A percentile compares a stretch with the other conserved stretches of the same genome.
These are phyloP conservation scores for Agonopterix alstromeriana DNA, from an alignment of 2,888 invertebrate species.

Conservation along the genomic window DNA sequence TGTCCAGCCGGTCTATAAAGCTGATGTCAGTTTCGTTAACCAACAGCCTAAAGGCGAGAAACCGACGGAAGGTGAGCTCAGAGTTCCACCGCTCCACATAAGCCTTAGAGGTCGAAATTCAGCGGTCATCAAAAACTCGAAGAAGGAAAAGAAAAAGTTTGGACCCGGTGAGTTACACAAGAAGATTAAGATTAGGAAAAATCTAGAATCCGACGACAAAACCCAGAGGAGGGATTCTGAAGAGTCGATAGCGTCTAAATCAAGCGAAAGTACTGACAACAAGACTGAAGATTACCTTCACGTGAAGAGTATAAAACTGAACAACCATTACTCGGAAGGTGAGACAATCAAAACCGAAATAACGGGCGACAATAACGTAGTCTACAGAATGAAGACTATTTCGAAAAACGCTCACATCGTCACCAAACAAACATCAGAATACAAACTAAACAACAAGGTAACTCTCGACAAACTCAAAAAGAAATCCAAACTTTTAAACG, in stretches of 20 bases:
- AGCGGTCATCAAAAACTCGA: conserved; percentile 88
- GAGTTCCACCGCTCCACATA: conserved; percentile 93
- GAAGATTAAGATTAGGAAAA: conserved; percentile 71
- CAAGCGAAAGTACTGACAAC: conserved; percentile 48
- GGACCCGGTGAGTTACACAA: conserved; percentile 69
- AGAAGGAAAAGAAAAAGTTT: conserved; percentile 80
- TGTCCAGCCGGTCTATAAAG: conserved; percentile 86
- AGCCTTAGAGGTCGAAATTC: conserved; percentile 90
- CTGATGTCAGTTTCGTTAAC: conserved; percentile 85
- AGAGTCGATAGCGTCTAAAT: conserved; percentile 46
- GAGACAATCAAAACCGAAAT: conserved; percentile 62
- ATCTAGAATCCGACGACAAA: conserved; percentile 53
- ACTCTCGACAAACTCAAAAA: conserved; percentile 60
- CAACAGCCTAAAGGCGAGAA: conserved; percentile 66
- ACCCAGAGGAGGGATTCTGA: conserved; percentile 52
- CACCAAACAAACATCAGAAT: conserved; percentile 66
- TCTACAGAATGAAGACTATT: conserved; percentile 68
- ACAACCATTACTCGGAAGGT: conserved; percentile 52
- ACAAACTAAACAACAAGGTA: conserved; percentile 54
- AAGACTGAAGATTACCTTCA: conserved; percentile 66
- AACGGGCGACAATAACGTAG: conserved; percentile 55
- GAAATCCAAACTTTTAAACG: conserved; percentile 56
- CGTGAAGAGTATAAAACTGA: conserved; percentile 53
- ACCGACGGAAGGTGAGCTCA: conserved; percentile 80
- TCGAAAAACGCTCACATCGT: conserved; percentile 70